These are phyloP conservation scores for Rhynchonycteris naso DNA, from an alignment of 2,797 vertebrate species.

Conservation along the genomic window DNA sequence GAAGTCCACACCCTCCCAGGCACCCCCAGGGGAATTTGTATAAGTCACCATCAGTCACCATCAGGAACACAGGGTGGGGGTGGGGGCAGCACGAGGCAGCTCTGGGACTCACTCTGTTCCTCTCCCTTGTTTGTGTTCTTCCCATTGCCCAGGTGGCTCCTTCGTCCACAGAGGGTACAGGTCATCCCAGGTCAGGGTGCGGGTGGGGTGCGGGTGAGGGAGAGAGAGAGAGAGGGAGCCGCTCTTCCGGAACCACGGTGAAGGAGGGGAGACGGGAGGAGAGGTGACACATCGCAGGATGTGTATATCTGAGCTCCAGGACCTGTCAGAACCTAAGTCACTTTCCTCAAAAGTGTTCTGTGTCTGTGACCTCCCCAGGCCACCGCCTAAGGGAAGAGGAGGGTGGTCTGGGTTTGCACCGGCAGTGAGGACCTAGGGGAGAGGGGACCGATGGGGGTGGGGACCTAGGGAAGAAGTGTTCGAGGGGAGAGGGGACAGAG, in stretches of 20 bases:
- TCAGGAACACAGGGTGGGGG: fast-evolving
- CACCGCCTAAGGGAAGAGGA: fast-evolving
- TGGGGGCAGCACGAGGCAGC: fast-evolving
- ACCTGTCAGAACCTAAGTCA: neutral
- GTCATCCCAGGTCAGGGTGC: neutral
- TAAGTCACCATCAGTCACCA: neutral
- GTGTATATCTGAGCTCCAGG: neutral
- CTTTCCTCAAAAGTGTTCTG: neutral
- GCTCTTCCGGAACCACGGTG: fast-evolving
- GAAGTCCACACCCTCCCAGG: neutral
- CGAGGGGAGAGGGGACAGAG: too few species aligned
- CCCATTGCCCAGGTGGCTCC: neutral
- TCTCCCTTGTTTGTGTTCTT: neutral
- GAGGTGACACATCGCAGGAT: neutral
- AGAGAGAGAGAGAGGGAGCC: too few species aligned
- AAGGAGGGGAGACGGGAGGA: neutral
- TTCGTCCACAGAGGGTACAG: too few species aligned
- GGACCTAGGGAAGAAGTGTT: neutral
- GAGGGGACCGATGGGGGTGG: too few species aligned
- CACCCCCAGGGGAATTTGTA: neutral
- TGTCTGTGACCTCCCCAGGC: neutral
- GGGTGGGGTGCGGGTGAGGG: too few species aligned
- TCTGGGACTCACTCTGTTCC: neutral
- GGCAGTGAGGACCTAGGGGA: neutral
- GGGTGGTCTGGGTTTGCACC: neutral